Conservation (phyloP, 1,140 invertebrate genomes). For the Drosophila tani region DNA sequence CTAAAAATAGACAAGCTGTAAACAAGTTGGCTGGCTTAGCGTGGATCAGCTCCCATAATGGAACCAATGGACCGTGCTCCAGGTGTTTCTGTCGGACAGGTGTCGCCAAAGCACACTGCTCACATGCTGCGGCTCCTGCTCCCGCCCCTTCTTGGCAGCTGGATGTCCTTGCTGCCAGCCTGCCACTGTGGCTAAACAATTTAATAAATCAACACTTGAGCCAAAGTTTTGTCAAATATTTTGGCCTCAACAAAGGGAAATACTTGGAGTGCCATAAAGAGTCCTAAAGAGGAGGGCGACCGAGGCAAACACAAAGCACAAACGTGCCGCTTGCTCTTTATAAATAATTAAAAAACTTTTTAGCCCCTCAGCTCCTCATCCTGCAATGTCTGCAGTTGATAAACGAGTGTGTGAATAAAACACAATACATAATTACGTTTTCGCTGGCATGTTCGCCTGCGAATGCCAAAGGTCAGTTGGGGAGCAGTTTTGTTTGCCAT, state of each 20-base stretch:
- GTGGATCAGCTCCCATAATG: slow-evolving; percentile 46
- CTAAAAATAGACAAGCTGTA: slow-evolving; percentile 50
- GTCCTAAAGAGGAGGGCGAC: not conserved
- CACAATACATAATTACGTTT: slow-evolving; percentile 45
- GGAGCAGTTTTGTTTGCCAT: slow-evolving; percentile 45
- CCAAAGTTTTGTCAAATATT: slow-evolving; percentile 51
- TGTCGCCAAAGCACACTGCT: slow-evolving; percentile 36
- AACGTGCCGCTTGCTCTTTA: slow-evolving; percentile 44
- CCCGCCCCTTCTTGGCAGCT: not conserved
- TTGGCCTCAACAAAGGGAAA: slow-evolving; percentile 40
- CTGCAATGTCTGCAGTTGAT: slow-evolving; percentile 34
- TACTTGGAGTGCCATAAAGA: slow-evolving; percentile 33
- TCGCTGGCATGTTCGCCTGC: slow-evolving; percentile 7
- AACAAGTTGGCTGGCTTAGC: slow-evolving; percentile 42
- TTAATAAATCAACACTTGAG: slow-evolving; percentile 55
- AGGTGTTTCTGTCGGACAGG: slow-evolving; percentile 39
- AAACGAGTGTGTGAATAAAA: slow-evolving; percentile 51
- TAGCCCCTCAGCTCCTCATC: slow-evolving; percentile 3
- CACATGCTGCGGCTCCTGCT: not conserved
- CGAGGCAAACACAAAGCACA: slow-evolving; percentile 29
- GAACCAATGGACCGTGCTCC: slow-evolving; percentile 49
- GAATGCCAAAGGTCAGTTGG: slow-evolving; percentile 46
- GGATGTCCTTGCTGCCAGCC: slow-evolving; percentile 20
- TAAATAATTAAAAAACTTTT: slow-evolving; percentile 60
- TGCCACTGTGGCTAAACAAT: slow-evolving; percentile 32